These are phyloP conservation scores for Hemicordylus capensis DNA, from an alignment of 2,113 vertebrate species.

Conservation along the genomic window DNA sequence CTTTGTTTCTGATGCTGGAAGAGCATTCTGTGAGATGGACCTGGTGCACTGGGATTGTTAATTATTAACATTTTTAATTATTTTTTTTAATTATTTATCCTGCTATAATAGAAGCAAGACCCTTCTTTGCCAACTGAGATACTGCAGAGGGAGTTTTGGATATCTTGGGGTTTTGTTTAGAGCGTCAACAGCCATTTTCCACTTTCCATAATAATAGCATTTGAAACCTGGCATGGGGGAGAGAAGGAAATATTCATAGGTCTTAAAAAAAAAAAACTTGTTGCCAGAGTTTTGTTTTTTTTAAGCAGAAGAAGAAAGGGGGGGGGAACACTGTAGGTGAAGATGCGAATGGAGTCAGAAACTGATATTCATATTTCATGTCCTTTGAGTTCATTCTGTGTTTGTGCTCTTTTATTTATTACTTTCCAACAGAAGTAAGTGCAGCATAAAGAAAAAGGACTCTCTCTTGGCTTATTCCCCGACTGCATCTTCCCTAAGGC, in stretches of 20 bases:
- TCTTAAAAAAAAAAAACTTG: constrained; percentile 42
- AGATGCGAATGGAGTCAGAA: constrained; percentile 26
- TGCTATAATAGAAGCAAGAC: constrained; percentile 39
- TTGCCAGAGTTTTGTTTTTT: too few species aligned
- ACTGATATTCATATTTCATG: constrained; percentile 50
- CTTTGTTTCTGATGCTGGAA: rapidly evolving
- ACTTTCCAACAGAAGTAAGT: constrained; percentile 60
- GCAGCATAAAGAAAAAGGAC: constrained; percentile 66
- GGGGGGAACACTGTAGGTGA: constrained; percentile 41
- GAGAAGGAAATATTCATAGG: constrained; percentile 69
- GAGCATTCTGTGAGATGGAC: constrained; percentile 6
- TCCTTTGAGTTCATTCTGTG: constrained; percentile 34
- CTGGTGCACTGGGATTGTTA: constrained; percentile 49
- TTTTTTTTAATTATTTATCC: constrained; percentile 65
- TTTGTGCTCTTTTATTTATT: constrained; percentile 68
- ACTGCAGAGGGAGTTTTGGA: constrained; percentile 61
- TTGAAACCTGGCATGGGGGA: constrained; percentile 58
- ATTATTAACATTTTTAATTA: constrained; percentile 71
- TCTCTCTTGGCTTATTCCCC: constrained; percentile 57
- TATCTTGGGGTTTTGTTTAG: constrained; percentile 61
- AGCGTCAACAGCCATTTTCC: constrained; percentile 63
- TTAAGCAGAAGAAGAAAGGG: constrained; percentile 22
- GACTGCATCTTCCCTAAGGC: constrained; percentile 61
- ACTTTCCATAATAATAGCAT: constrained; percentile 63
- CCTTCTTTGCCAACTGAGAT: constrained; percentile 53